Evolutionary conservation across 2,113 vertebrate genomes (phyloP), one percentile per base, ranked within the genome.

Genomic region (Cyphomyrus discorhynchus): DNA sequence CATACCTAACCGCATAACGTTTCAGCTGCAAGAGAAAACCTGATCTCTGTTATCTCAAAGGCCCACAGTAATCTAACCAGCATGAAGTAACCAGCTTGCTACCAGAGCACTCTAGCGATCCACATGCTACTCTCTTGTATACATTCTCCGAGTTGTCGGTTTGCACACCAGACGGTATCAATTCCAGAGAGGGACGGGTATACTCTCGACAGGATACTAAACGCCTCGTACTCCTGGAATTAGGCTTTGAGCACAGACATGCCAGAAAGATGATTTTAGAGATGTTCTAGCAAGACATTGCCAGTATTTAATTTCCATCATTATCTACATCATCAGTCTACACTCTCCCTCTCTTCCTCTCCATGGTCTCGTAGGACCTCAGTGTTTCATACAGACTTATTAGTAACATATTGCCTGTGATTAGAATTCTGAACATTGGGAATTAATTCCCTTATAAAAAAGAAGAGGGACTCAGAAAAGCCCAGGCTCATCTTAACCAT

Each of bases 331-430:
- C 47, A 86, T 47, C 84, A 52, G 46, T 86, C 84, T 35, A 49
- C 62, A 70, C 74, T 80, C 31, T 84, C 87, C 24, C 10, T n/a
- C 31, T 46, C 87, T 66, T 39, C 21, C 19, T 17, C 39, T 39
- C 35, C 52, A 66, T 66, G 87, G 35, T 88, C 52, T 88, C 19
- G 7, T 35, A 86, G 85, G 31, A 52, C 24, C 85, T 17, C 85
- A 35, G 35, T 58, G 86, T 39, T 56, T 87, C 49, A 87, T 88
- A 53, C 87, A 66, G 87, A 24, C 53, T 62, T 88, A 66, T 88
- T 88, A 66, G 53, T 45, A 66, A 66, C 87, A 62, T 46, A 45
- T 58, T 88, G 86, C 31, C 31, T 35, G 52, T 42, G 87, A 62
- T 58, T 62, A 66, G 87, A 46, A 62, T 88, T n/a, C 53, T 45